Evolutionary conservation across 2,797 vertebrate genomes (phyloP), one percentile per base, ranked within the genome.

Genomic region (Anableps anableps): DNA sequence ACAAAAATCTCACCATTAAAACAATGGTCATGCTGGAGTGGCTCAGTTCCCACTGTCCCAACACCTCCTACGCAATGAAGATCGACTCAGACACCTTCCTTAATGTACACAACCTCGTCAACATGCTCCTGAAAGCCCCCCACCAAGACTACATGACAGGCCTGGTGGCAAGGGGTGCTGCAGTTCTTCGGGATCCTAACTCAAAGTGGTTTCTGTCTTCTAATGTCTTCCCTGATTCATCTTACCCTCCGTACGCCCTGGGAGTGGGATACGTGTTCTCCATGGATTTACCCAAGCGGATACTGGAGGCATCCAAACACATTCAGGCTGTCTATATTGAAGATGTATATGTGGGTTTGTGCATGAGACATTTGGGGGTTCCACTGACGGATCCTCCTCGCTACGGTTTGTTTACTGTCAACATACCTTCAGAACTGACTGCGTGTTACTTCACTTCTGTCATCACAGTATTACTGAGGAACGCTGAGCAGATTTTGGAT

Each of bases 201-300:
- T 93, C 88, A 50, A 94, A 95, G 60, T 94, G 93, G 93, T 94
- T 88, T 23, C 38, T 95, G 62, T 92, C 95, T 0, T 0, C 0
- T 0, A 82, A 88, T 41, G 62, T 76, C 3, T 96, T 92, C 53
- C 88, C 92, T 55, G 80, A 88, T 3, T 0, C 29, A 1, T 81
- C 10, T 0, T 95, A 94, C 74, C 94, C 94, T 0, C 86, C 93
- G 0, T 96, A 96, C 68, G 86, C 82, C 34, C 19, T 89, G 21
- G 95, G 95, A 1, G 68, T 96, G 5, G 94, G 72, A 7, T 96
- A 96, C 19, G 92, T 95, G 1, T 85, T 96, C 19, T 96, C 96
- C 0, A 79, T 76, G 1, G 92, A 94, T 47, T 70, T 95, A 78
- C 84, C 93, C 21, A 0, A 0, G 0, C 85, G 75, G n/a, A 79